Conservation (phyloP, 2,113 vertebrate genomes). For the Aspiorhynchus laticeps region DNA sequence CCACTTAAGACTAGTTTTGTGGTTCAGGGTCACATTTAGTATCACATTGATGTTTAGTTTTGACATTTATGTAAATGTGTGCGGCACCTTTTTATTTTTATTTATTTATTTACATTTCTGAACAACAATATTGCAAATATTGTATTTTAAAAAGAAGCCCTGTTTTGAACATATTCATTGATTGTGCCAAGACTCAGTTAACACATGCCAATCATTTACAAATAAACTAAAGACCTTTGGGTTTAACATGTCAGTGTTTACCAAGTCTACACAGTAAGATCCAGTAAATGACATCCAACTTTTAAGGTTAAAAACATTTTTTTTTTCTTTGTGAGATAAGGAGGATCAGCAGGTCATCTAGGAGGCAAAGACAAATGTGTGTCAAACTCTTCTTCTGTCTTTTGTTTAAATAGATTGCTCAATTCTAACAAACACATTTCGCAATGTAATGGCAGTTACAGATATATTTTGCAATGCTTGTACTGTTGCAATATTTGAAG, state of each 20-base stretch:
- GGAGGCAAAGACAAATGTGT: not conserved
- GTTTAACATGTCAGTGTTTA: not conserved
- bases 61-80: too few species aligned
- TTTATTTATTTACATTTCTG: too few species aligned
- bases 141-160: not conserved
- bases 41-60: too few species aligned
- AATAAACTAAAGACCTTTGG: constrained; percentile 11
- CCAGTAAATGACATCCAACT: not conserved
- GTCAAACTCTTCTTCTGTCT: not conserved
- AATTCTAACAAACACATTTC: not conserved
- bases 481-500: not conserved
- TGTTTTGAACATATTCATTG: not conserved
- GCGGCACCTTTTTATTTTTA: too few species aligned
- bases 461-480: not conserved
- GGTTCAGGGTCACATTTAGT: too few species aligned
- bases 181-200: not conserved
- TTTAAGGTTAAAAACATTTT: not conserved
- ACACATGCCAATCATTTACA: not conserved
- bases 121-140: too few species aligned
- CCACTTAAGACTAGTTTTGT: too few species aligned
- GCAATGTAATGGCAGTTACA: not conserved
- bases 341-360: not conserved
- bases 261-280: not conserved
- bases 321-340: not conserved
- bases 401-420: not conserved